These are phyloP conservation scores for Troides oblongomaculatus DNA, from an alignment of 2,888 invertebrate genomes.

Conservation along the genomic window DNA sequence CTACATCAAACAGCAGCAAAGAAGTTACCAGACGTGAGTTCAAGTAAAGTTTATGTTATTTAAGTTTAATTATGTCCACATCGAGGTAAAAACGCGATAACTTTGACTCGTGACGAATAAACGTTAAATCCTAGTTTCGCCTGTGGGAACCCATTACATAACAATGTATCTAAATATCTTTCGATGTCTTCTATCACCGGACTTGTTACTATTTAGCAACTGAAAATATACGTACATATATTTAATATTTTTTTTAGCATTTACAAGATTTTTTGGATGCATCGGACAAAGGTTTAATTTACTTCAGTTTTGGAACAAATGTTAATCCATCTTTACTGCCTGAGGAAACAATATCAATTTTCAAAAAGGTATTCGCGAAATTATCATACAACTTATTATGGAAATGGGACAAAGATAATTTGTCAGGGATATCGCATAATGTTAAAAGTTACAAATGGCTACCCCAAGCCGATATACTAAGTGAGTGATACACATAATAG, in stretches of 20 bases:
- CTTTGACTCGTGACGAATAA: no score
- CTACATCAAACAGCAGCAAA: constrained; percentile 33
- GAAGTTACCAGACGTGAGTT: constrained; percentile 39
- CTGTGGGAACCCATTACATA: no score
- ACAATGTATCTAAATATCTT: no score
- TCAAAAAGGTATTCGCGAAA: constrained; percentile 4
- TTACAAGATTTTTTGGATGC: constrained; percentile 9
- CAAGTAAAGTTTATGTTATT: background rate
- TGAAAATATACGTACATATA: no score
- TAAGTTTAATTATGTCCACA: background rate
- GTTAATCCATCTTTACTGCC: constrained; percentile 1
- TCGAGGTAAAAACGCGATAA: no score
- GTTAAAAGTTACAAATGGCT: constrained; percentile 66
- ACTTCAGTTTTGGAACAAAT: constrained; percentile 13
- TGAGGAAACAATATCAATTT: background rate
- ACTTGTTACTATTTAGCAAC: no score
- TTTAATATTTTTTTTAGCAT: background rate
- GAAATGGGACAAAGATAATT: constrained; percentile 39
- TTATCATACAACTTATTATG: constrained; percentile 3
- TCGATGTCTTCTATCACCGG: no score
- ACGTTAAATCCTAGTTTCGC: no score
- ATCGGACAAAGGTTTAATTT: constrained; percentile 1
- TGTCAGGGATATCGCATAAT: constrained; percentile 54
- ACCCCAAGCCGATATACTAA: constrained; percentile 64
- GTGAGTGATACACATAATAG: constrained; percentile 37